phyloP scores from a whole-genome alignment of 2,797 vertebrate species.

The Coregonus ussuriensis region DNA sequence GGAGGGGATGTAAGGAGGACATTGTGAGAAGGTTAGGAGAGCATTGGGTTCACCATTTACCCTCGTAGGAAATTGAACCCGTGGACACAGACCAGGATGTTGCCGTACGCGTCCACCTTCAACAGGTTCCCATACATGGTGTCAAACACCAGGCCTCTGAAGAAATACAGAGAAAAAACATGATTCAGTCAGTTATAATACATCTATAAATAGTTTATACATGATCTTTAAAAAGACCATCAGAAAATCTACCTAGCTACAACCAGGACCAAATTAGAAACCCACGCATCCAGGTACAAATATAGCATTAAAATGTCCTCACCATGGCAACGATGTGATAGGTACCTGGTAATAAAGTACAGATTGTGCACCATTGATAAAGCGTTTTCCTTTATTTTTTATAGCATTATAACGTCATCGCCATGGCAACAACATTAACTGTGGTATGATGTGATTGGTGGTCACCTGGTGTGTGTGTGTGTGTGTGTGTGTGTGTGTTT shows the following conservation, averaged over 20 bases:
- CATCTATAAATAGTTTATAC: neutral
- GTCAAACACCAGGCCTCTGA: constrained; percentile 96
- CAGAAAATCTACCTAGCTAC: neutral
- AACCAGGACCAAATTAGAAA: neutral
- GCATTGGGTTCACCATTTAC: constrained; percentile 76
- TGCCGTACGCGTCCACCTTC: constrained; percentile 99
- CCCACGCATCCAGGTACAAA: neutral
- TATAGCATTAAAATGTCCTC: neutral
- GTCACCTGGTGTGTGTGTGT: constrained; percentile 87
- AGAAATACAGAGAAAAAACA: neutral
- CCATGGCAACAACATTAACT: neutral
- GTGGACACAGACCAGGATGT: constrained; percentile 96
- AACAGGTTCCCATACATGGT: constrained; percentile 95
- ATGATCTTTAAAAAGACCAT: neutral
- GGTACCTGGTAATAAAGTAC: constrained; percentile 82
- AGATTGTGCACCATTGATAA: no score
- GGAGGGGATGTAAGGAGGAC: neutral
- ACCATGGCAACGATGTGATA: neutral
- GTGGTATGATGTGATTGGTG: neutral
- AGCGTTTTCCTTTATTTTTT: no score
- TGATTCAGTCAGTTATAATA: neutral
- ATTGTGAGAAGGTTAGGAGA: neutral
- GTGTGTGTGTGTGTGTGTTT: constrained; percentile 11
- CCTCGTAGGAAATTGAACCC: constrained; percentile 98
- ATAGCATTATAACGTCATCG: neutral